These are phyloP conservation scores for Bergia puertoricense DNA, from an alignment of 92 coral and sea anemone species.

Conservation along the genomic window DNA sequence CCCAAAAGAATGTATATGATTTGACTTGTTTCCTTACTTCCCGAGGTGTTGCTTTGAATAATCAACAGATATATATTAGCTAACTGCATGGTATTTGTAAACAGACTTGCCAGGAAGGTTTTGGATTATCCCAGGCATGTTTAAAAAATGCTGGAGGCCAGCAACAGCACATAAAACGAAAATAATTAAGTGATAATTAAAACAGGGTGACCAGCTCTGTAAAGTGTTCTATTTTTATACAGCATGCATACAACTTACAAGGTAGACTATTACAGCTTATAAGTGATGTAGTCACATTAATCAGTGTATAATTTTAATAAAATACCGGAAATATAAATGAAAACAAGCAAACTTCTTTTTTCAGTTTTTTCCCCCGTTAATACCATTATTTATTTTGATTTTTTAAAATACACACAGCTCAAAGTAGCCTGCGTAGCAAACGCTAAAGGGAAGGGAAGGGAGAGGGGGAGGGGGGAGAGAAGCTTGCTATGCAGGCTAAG, in stretches of 20 bases:
- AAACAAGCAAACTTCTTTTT: not conserved
- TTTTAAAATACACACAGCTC: not conserved
- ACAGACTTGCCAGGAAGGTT: not conserved
- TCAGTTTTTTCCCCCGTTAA: no score
- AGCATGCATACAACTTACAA: not conserved
- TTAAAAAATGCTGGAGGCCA: not conserved
- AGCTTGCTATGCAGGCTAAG: no score
- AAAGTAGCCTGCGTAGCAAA: no score
- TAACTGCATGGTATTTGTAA: not conserved
- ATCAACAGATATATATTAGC: no score
- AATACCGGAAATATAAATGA: not conserved
- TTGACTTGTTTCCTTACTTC: no score
- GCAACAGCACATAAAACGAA: not conserved
- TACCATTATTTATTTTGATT: not conserved
- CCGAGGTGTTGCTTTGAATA: no score
- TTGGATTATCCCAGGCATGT: not conserved
- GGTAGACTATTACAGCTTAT: no score
- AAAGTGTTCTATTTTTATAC: not conserved
- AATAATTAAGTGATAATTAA: conserved; percentile 6
- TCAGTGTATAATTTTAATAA: not conserved
- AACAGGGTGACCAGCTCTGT: not conserved
- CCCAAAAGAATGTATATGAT: no score
- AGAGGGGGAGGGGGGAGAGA: no score
- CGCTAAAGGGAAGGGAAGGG: no score
- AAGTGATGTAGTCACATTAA: not conserved